Conservation (phyloP, 2,113 vertebrate species). For the Notarius quadriscutis region DNA sequence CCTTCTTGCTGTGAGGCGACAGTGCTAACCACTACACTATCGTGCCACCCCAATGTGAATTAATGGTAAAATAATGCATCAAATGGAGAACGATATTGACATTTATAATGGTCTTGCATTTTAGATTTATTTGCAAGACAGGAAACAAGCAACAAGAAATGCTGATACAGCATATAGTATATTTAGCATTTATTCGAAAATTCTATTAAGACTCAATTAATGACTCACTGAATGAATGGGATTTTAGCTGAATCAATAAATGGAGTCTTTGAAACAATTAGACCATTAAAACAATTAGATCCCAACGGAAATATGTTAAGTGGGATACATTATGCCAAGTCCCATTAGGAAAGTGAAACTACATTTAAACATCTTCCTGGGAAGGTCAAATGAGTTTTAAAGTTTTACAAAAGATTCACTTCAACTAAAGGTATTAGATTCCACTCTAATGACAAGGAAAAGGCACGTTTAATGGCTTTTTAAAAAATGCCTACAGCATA, state of each 20-base stretch:
- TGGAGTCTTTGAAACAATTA: background rate
- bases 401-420: background rate
- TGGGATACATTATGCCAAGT: background rate
- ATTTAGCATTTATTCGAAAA: conserved; percentile 6
- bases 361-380: background rate
- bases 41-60: background rate
- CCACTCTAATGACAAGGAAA: background rate
- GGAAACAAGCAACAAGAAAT: background rate
- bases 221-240: background rate
- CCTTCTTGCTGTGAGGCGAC: too few species aligned
- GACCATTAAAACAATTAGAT: conserved; percentile 10
- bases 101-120: background rate
- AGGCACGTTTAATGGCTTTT: background rate
- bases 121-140: background rate
- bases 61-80: background rate
- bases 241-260: conserved; percentile 9
- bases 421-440: background rate
- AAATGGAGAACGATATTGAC: conserved; percentile 1
- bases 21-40: too few species aligned
- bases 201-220: background rate
- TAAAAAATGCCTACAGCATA: background rate
- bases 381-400: background rate
- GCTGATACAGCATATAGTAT: background rate
- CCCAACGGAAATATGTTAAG: background rate
- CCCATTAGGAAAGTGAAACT: background rate